These are phyloP conservation scores for Chaetodon trifascialis DNA, from an alignment of 2,113 vertebrate genomes.

Conservation along the genomic window DNA sequence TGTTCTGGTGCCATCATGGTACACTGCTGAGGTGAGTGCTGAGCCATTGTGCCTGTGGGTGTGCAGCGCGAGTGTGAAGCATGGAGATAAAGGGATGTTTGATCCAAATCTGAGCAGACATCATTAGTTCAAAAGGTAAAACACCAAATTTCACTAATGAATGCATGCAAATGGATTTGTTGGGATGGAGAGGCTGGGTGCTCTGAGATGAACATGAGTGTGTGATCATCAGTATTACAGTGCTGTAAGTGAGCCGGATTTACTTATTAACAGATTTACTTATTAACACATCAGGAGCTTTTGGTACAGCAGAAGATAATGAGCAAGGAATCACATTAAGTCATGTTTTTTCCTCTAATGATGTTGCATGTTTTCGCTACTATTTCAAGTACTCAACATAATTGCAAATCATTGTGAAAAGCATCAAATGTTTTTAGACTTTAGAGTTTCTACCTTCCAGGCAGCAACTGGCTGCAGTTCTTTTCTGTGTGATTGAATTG, in stretches of 20 bases:
- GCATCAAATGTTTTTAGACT: neutral
- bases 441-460: neutral
- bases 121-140: slow-evolving; percentile 41
- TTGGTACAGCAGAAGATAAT: slow-evolving; percentile 6
- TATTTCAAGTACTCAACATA: neutral
- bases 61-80: neutral
- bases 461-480: neutral
- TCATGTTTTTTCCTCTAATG: slow-evolving; percentile 17
- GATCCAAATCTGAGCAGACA: slow-evolving; percentile 39
- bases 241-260: slow-evolving; percentile 30
- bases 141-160: slow-evolving; percentile 6
- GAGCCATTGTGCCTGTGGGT: slow-evolving; percentile 39
- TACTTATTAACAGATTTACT: slow-evolving; percentile 36
- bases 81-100: slow-evolving; percentile 29
- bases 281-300: slow-evolving; percentile 12
- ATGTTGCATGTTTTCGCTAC: neutral
- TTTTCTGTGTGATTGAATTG: neutral
- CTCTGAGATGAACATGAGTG: slow-evolving; percentile 32
- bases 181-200: neutral
- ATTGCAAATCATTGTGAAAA: neutral
- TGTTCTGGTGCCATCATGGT: slow-evolving; percentile 10
- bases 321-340: slow-evolving; percentile 12
- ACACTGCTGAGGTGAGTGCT: slow-evolving; percentile 1
- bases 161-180: slow-evolving; percentile 15
- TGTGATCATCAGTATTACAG: slow-evolving; percentile 24